Percentiles rank a stretch among this genome's conserved stretches.
phyloP scores from a whole-genome alignment of 2,113 vertebrate genomes.

The Ammospiza caudacuta region DNA sequence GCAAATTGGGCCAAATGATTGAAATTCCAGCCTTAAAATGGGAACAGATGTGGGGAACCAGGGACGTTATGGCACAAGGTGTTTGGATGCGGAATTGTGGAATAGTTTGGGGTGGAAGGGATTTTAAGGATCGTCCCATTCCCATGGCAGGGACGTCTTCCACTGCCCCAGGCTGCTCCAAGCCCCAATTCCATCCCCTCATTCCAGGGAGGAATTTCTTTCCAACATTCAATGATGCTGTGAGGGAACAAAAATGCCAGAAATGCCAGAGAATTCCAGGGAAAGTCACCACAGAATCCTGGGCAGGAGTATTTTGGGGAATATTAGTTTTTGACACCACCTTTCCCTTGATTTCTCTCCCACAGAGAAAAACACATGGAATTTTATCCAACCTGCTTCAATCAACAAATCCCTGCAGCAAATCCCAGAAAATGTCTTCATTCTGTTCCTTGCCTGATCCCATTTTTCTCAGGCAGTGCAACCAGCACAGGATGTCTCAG shows the following conservation, averaged over 20 bases:
- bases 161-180: not conserved
- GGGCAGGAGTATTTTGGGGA: not conserved
- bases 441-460: not conserved
- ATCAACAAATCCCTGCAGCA: not conserved
- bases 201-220: not conserved
- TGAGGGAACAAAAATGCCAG: not conserved
- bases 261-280: not conserved
- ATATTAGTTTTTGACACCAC: not conserved
- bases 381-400: not conserved
- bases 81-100: not conserved
- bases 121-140: not conserved
- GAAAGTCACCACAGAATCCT: not conserved
- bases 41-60: fast-evolving
- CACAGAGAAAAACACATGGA: not conserved
- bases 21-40: not conserved
- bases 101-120: not conserved
- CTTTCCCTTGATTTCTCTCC: not conserved
- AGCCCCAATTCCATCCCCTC: not conserved
- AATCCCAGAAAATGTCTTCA: not conserved
- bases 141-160: not conserved
- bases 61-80: not conserved
- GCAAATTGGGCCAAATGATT: not conserved
- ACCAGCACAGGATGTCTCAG: not conserved
- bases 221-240: not conserved
- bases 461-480: not conserved